A percentile compares a stretch with the other conserved stretches of the same genome.
Evolutionary conservation across 2,797 vertebrate species (phyloP).

Genomic region (Hybognathus amarus): DNA sequence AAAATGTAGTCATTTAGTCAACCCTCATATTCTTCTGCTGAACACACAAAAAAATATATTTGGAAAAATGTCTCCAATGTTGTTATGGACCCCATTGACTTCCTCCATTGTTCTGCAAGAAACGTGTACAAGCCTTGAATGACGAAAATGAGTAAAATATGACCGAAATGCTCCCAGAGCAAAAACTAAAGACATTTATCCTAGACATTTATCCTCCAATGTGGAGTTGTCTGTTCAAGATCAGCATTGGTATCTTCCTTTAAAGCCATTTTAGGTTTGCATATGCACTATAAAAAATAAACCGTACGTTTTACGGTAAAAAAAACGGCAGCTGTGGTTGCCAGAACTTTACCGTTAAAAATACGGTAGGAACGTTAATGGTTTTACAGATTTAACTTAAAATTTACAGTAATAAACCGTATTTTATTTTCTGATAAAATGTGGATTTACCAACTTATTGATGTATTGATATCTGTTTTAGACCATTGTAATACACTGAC

Average conservation of each 20-base stretch:
- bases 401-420: too few relatives aligned
- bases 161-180: slow-evolving; percentile 38
- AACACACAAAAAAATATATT: not conserved
- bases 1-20: not conserved
- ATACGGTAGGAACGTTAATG: too few relatives aligned
- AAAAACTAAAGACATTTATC: slow-evolving; percentile 58
- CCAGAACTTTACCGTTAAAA: too few relatives aligned
- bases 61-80: not conserved
- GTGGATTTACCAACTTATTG: too few relatives aligned
- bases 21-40: not conserved
- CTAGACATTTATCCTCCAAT: slow-evolving; percentile 25
- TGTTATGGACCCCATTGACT: not conserved
- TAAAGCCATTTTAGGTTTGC: slow-evolving; percentile 85
- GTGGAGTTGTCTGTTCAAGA: slow-evolving; percentile 31
- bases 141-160: not conserved
- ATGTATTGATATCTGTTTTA: too few relatives aligned
- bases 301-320: too few relatives aligned
- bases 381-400: too few relatives aligned
- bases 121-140: not conserved
- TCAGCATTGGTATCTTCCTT: slow-evolving; percentile 39
- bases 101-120: not conserved
- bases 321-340: too few relatives aligned
- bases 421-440: too few relatives aligned
- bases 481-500: too few relatives aligned
- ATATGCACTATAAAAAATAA: too few relatives aligned